Percentiles rank a stretch among this genome's conserved stretches.
Conservation (phyloP, 2,888 invertebrate genomes). For the Andricus quercusramuli region DNA sequence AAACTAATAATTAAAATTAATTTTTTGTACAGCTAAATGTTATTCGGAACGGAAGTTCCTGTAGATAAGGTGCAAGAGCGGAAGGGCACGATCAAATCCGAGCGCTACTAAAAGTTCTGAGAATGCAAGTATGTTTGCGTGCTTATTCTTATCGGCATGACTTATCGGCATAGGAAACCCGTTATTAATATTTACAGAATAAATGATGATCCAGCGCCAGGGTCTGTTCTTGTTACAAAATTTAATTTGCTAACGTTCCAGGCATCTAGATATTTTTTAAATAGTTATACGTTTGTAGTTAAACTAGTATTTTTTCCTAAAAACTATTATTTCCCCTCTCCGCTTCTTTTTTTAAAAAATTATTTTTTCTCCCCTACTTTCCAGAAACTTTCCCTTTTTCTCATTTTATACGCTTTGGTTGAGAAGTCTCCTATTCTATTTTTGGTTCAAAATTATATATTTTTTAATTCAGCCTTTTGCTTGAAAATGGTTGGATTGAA, state of each 20-base stretch:
- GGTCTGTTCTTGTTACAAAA: neutral
- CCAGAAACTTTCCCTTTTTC: no score
- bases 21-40: neutral
- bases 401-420: no score
- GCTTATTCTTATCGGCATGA: slow-evolving; percentile 56
- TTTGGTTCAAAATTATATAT: no score
- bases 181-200: slow-evolving; percentile 48
- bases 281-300: no score
- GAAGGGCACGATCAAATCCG: slow-evolving; percentile 43
- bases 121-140: slow-evolving; percentile 48
- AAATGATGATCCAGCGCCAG: neutral
- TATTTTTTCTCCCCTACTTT: no score
- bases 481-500: no score
- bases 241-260: neutral
- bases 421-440: no score
- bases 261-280: no score
- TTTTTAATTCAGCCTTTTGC: no score
- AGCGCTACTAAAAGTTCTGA: slow-evolving; percentile 50
- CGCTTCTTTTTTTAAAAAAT: no score
- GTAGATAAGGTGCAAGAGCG: slow-evolving; percentile 22
- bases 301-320: neutral
- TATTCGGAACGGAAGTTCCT: slow-evolving; percentile 2
- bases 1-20: neutral
- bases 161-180: slow-evolving; percentile 66
- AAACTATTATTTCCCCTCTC: no score